These are phyloP conservation scores for Brienomyrus longianalis DNA, from an alignment of 2,113 vertebrate genomes.

Conservation along the genomic window DNA sequence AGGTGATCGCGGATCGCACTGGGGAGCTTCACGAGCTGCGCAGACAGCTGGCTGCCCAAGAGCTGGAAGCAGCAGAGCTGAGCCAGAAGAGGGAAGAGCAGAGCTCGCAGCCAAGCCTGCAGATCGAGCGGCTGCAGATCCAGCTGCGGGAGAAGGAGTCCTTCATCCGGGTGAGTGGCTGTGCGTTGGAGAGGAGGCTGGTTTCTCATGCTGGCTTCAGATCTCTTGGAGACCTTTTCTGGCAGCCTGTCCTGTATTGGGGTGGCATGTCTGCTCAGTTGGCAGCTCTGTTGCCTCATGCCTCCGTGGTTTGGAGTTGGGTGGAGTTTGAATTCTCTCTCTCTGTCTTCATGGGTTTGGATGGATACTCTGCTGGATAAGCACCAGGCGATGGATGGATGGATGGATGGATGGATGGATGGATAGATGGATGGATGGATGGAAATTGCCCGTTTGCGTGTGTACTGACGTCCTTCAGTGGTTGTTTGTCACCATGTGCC, in stretches of 20 bases:
- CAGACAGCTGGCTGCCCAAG: constrained; percentile 57
- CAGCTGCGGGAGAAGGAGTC: constrained; percentile 43
- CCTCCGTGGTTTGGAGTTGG: background rate
- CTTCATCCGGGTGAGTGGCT: constrained; percentile 50
- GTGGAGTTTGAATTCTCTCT: background rate
- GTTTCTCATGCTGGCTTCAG: background rate
- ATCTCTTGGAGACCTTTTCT: background rate
- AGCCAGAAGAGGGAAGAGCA: constrained; percentile 17
- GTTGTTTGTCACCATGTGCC: background rate
- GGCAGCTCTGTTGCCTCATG: background rate
- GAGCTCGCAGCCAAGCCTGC: background rate
- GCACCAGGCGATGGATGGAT: background rate
- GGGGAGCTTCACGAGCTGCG: constrained; percentile 69
- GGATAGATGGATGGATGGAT: background rate
- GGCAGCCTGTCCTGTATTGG: background rate
- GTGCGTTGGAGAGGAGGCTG: background rate
- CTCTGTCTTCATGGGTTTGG: background rate
- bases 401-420: background rate
- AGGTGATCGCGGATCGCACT: constrained; percentile 69
- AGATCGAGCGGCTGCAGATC: constrained; percentile 24
- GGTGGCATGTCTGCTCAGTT: background rate
- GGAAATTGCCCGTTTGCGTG: background rate
- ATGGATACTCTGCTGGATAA: background rate
- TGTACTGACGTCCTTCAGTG: background rate
- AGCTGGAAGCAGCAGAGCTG: constrained; percentile 24